Evolutionary conservation across 2,797 vertebrate genomes (phyloP).

Genomic region (Manis pentadactyla): DNA sequence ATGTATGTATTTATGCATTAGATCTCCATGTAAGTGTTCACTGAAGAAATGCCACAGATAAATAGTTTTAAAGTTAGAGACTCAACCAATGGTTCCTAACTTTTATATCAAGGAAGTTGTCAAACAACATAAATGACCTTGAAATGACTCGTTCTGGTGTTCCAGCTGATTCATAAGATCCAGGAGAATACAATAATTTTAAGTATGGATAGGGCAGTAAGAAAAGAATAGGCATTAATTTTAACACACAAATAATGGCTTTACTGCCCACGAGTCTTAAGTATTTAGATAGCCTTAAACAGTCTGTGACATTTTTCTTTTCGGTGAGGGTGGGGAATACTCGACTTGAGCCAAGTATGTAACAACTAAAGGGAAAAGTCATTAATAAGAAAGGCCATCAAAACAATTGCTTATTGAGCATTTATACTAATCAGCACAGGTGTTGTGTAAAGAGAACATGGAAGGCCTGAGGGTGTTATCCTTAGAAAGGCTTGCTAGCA

Average conservation of each 20-base stretch:
- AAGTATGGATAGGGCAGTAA: not conserved
- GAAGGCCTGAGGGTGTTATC: not conserved
- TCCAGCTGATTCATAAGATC: not conserved
- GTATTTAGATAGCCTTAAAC: constrained; percentile 42
- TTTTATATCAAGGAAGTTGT: constrained; percentile 1
- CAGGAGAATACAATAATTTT: not conserved
- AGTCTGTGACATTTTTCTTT: not conserved
- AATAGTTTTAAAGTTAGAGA: not conserved
- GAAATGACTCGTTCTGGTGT: constrained; percentile 6
- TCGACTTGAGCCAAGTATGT: not conserved
- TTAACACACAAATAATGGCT: not conserved
- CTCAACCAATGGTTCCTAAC: not conserved
- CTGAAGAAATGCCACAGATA: not conserved
- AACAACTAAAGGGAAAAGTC: not conserved
- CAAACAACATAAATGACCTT: not conserved
- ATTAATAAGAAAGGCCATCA: constrained; percentile 11
- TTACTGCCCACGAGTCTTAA: not conserved
- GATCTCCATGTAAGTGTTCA: not conserved
- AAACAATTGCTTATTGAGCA: not conserved
- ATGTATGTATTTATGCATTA: not conserved
- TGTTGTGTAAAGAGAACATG: not conserved
- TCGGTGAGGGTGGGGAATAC: not conserved
- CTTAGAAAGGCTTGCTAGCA: not conserved
- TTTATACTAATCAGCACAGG: not conserved
- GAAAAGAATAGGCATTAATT: constrained; percentile 38